Conservation (phyloP, 2,888 invertebrate species). For the Meganola albula region DNA sequence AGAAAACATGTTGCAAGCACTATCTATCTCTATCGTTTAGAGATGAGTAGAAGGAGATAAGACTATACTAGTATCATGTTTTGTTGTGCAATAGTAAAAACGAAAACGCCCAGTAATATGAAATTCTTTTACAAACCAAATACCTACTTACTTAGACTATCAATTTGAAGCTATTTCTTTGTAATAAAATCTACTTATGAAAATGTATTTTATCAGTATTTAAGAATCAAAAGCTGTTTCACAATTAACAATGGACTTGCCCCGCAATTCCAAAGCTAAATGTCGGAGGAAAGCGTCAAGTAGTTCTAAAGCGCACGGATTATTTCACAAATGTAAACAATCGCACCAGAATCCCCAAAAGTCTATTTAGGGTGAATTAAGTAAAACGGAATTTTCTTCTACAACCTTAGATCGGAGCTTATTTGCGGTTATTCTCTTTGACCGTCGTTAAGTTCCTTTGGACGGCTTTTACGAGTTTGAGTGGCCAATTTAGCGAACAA, state of each 20-base stretch:
- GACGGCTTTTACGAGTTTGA: conserved; percentile 74
- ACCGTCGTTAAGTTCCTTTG: conserved; percentile 75
- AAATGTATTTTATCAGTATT: too few species aligned
- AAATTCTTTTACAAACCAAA: too few species aligned
- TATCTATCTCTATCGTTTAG: too few species aligned
- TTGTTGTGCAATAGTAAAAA: too few species aligned
- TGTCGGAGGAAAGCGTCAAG: conserved; percentile 35
- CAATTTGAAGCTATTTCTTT: too few species aligned
- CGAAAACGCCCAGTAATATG: too few species aligned
- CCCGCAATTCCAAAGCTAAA: conserved; percentile 20
- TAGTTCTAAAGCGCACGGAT: conserved; percentile 45
- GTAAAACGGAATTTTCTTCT: conserved; percentile 70
- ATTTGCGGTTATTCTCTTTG: conserved; percentile 78
- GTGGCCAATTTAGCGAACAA: conserved; percentile 74
- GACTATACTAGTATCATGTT: too few species aligned
- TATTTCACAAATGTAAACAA: conserved; percentile 65
- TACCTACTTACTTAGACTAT: too few species aligned
- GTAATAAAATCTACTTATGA: too few species aligned
- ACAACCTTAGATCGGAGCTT: conserved; percentile 71
- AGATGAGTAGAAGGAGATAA: too few species aligned
- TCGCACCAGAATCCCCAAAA: conserved; percentile 55
- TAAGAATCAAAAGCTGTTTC: conserved; percentile 18
- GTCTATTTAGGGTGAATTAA: conserved; percentile 72
- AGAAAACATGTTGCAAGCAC: too few species aligned
- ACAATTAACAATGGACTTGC: conserved; percentile 20